A percentile compares a stretch with the other conserved stretches of the same genome.
These are phyloP conservation scores for Parotocinclus haroldoi DNA, from an alignment of 2,797 vertebrate genomes.

Conservation along the genomic window DNA sequence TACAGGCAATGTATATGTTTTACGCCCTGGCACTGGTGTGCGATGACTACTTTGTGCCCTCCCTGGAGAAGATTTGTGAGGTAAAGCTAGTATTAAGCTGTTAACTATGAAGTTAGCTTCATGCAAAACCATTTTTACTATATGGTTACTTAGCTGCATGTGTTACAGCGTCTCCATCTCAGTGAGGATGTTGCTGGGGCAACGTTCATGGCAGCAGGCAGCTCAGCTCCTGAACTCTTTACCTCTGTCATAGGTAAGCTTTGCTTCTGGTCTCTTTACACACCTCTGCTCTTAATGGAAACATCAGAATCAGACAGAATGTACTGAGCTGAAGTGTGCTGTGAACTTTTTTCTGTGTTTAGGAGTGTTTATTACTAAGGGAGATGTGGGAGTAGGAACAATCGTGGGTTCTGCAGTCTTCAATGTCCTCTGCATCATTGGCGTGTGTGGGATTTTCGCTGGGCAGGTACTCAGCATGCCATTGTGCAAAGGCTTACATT, in stretches of 20 bases:
- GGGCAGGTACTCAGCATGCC: conserved; percentile 75
- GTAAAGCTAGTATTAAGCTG: conserved; percentile 62
- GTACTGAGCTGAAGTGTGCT: conserved; percentile 14
- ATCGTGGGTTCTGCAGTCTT: conserved; percentile 96
- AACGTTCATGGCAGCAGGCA: conserved; percentile 97
- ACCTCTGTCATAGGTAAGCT: conserved; percentile 94
- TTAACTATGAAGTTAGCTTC: background rate
- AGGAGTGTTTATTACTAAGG: conserved; percentile 97
- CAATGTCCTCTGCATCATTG: conserved; percentile 95
- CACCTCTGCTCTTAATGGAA: conserved; percentile 1
- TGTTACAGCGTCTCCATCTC: conserved; percentile 83
- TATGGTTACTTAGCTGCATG: conserved; percentile 2
- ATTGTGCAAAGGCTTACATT: background rate
- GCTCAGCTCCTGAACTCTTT: conserved; percentile 94
- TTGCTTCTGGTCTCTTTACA: background rate
- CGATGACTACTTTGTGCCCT: conserved; percentile 96
- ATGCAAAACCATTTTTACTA: background rate
- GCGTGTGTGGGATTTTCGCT: conserved; percentile 91
- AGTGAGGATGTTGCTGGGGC: conserved; percentile 96
- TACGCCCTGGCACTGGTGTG: conserved; percentile 92
- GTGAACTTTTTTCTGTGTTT: conserved; percentile 33
- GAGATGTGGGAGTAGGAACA: conserved; percentile 93
- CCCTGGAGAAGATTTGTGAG: conserved; percentile 92
- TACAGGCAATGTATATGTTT: conserved; percentile 94
- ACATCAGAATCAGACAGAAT: conserved; percentile 6